These are phyloP conservation scores for Colaptes auratus DNA, from an alignment of 2,113 vertebrate genomes.

Conservation along the genomic window DNA sequence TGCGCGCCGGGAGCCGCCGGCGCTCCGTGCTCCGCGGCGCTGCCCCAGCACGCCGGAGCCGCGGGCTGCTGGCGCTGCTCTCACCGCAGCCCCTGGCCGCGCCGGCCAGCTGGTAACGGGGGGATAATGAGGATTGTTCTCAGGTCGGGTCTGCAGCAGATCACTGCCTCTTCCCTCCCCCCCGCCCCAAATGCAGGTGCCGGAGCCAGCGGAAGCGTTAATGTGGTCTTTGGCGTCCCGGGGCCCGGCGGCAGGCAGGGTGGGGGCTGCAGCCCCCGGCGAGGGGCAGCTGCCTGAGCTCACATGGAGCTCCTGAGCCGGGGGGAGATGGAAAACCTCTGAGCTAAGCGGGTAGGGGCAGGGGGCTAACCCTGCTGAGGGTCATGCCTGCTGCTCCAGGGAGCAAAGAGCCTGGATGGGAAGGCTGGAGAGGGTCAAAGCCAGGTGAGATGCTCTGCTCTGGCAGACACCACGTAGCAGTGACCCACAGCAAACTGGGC, in stretches of 20 bases:
- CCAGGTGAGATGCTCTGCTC: not conserved
- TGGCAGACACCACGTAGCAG: rapidly evolving
- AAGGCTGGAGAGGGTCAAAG: not conserved
- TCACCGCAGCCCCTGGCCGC: constrained; percentile 30
- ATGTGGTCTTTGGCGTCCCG: constrained; percentile 50
- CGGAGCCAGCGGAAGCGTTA: constrained; percentile 15
- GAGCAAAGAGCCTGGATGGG: not conserved
- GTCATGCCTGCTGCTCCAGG: rapidly evolving
- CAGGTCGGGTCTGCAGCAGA: constrained; percentile 25
- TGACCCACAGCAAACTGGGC: not conserved
- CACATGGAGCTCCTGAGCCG: not conserved
- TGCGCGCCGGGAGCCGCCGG: not conserved
- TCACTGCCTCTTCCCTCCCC: not conserved
- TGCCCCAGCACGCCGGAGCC: constrained; percentile 66
- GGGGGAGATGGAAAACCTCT: not conserved
- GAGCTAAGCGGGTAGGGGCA: not conserved
- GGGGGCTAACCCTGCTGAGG: too few relatives aligned
- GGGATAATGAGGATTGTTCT: constrained; percentile 77
- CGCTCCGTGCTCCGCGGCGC: not conserved
- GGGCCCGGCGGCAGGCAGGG: not conserved
- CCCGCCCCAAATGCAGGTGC: rapidly evolving
- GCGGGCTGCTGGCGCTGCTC: not conserved
- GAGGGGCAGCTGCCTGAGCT: not conserved
- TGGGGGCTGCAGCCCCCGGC: rapidly evolving
- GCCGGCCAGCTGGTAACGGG: constrained; percentile 72